Evolutionary conservation across 2,888 invertebrate genomes (phyloP), one percentile per base, ranked within the genome.

Genomic region (Drosophila ustulata): DNA sequence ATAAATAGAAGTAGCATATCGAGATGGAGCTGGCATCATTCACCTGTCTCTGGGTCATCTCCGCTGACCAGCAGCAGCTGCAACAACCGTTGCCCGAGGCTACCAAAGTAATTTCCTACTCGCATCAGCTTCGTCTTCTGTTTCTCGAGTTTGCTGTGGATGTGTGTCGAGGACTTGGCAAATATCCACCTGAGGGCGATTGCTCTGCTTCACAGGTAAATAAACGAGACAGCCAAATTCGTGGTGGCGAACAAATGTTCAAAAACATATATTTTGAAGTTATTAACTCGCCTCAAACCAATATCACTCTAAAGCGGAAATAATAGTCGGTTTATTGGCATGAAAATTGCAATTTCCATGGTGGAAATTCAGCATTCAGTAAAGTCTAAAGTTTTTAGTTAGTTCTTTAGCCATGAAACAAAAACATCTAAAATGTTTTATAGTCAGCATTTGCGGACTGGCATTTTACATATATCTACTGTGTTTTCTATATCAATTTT

Each of bases 91-190:
- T 63, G 55, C 67, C 64, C 2, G 25, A 37, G 71, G 64, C 13
- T 28, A 63, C 39, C 53, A 51, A 57, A 59, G 64, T 55, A 75
- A 81, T 78, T 84, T 81, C 25, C 64, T 55, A 80, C 61, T 64
- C 11, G 49, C 43, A 28, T 28, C 28, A 5, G 5, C 28, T 4
- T 11, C 34, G 34, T 59, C 58, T 62, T 49, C 56, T 52, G 37
- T 5, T 5, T 11, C 37, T 30, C 11, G 28, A 41, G 26, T 51
- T 26, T 46, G 43, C 53, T 51, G 50, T 58, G 57, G 13, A 67
- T 63, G 64, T 63, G 51, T 52, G 61, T 66, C 25, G 47, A 62
- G 61, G 49, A 62, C 55, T 11, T 41, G 43, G 46, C 37, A 57
- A 57, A 57, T 37, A 34, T 57, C 26, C 34, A 57, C 63, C 47